phyloP scores from a whole-genome alignment of 2,888 invertebrate genomes.

The Tiliacea aurago region DNA sequence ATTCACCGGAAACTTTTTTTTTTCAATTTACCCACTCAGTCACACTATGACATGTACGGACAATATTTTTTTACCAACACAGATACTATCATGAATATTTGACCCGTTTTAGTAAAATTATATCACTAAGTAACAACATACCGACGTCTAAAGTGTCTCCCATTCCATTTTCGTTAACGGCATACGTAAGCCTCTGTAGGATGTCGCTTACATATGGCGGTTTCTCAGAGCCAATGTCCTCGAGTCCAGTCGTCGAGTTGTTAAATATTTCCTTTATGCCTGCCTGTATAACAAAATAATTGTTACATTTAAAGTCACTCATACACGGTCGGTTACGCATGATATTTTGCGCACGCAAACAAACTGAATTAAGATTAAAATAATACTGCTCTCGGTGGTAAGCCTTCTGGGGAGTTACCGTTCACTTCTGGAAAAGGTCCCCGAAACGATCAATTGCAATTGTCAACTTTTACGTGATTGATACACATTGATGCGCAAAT shows the following conservation, averaged over 20 bases:
- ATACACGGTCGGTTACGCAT: not conserved
- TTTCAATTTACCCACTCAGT: too few species aligned
- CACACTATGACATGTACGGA: not conserved
- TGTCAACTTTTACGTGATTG: too few species aligned
- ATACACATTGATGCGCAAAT: too few species aligned
- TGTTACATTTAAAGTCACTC: not conserved
- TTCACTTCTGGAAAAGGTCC: not conserved
- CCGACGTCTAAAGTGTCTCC: slow-evolving; percentile 5
- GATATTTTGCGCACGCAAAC: not conserved
- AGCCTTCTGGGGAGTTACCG: not conserved
- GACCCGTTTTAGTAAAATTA: not conserved
- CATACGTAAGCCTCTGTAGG: slow-evolving; percentile 16
- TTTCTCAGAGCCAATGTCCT: slow-evolving; percentile 20
- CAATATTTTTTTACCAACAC: not conserved
- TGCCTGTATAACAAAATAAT: slow-evolving; percentile 22
- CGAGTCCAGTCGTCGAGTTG: slow-evolving; percentile 17
- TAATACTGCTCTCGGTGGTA: not conserved
- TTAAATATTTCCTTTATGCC: slow-evolving; percentile 43
- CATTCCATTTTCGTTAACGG: slow-evolving; percentile 36
- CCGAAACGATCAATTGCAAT: too few species aligned
- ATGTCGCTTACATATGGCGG: slow-evolving; percentile 34
- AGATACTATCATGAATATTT: not conserved
- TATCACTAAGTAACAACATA: slow-evolving; percentile 13
- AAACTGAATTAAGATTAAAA: not conserved
- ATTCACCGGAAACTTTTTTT: not conserved